Percentiles rank a stretch among this genome's conserved stretches.
phyloP scores from a whole-genome alignment of 2,888 invertebrate species.

The Ennomos quercinarius region DNA sequence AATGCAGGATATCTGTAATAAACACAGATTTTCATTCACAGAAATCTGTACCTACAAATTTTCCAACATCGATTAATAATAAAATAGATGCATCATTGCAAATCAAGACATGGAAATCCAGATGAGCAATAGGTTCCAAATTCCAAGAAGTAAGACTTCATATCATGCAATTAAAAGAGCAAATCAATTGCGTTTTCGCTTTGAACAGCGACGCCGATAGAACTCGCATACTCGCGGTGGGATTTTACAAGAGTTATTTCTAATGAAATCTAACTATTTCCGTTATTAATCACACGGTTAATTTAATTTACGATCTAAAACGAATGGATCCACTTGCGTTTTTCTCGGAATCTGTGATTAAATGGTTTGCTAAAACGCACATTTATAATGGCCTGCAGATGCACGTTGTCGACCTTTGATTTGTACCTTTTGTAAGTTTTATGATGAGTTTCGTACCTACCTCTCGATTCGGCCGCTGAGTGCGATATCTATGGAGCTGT shows the following conservation, averaged over 20 bases:
- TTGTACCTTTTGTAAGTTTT: constrained; percentile 31
- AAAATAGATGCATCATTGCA: not conserved
- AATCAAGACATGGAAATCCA: constrained; percentile 18
- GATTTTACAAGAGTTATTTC: constrained; percentile 60
- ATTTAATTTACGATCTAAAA: constrained; percentile 69
- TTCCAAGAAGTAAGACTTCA: constrained; percentile 37
- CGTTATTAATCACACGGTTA: constrained; percentile 73
- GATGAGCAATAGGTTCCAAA: constrained; percentile 25
- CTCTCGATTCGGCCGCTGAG: constrained; percentile 90
- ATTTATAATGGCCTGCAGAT: constrained; percentile 10
- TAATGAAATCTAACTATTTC: constrained; percentile 63
- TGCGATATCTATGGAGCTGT: constrained; percentile 88
- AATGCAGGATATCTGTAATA: constrained; percentile 87
- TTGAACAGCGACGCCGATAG: constrained; percentile 38
- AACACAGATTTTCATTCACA: not conserved
- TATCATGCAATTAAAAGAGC: constrained; percentile 46
- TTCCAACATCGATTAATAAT: constrained; percentile 5
- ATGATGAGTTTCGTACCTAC: constrained; percentile 60
- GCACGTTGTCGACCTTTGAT: constrained; percentile 12
- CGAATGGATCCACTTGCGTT: constrained; percentile 56
- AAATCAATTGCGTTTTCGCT: constrained; percentile 50
- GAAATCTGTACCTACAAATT: constrained; percentile 4
- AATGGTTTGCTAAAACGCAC: constrained; percentile 26
- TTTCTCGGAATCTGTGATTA: constrained; percentile 46
- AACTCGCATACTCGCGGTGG: constrained; percentile 44